Percentiles rank a stretch among this genome's conserved stretches.
These are phyloP conservation scores for Dinocampus coccinellae DNA, from an alignment of 2,888 invertebrate genomes.

Conservation along the genomic window DNA sequence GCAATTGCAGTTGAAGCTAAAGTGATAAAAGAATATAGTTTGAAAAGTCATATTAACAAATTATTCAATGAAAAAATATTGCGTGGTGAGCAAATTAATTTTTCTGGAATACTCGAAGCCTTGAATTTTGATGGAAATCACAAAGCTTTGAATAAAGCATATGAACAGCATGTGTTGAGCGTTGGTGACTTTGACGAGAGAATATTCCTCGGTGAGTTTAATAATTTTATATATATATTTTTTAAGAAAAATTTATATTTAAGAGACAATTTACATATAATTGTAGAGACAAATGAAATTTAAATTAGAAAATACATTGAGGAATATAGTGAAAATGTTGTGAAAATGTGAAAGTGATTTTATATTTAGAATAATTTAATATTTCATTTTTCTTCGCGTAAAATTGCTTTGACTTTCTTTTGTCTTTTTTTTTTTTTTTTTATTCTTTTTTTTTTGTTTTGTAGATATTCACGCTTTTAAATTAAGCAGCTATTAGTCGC, in stretches of 20 bases:
- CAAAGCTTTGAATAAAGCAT: constrained; percentile 86
- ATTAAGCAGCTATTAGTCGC: neutral
- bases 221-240: neutral
- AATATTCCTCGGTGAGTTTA: constrained; percentile 85
- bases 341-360: neutral
- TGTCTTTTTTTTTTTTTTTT: neutral
- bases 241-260: too few species aligned
- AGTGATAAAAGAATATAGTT: constrained; percentile 89
- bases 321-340: neutral
- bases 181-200: constrained; percentile 97
- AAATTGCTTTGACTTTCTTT: neutral
- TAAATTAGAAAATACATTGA: neutral
- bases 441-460: neutral
- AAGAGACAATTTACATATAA: constrained; percentile 14
- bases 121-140: constrained; percentile 87
- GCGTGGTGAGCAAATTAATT: constrained; percentile 78
- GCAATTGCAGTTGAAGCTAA: constrained; percentile 90
- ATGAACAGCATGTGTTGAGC: constrained; percentile 91
- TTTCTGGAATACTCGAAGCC: constrained; percentile 83
- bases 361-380: neutral
- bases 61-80: constrained; percentile 81
- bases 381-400: neutral
- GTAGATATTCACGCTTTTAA: constrained; percentile 20
- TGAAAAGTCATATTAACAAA: constrained; percentile 82
- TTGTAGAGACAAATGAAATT: neutral